Evolutionary conservation across 2,113 vertebrate genomes (phyloP).

Genomic region (Calyptommatus sinebrachiatus): DNA sequence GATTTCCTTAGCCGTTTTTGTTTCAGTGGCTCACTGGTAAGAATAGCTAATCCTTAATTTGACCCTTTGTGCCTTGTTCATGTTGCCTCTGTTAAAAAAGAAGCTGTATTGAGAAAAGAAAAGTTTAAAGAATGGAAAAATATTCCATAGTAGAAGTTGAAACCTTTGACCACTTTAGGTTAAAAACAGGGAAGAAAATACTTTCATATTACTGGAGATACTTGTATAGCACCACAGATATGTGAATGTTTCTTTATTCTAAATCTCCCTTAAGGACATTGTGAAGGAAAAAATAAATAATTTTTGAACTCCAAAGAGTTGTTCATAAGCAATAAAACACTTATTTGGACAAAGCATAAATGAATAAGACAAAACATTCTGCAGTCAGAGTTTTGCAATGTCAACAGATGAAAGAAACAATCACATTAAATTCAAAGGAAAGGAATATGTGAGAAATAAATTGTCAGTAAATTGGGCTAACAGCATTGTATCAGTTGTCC

Average conservation of each 20-base stretch:
- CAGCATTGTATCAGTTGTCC: background rate
- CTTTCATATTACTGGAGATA: background rate
- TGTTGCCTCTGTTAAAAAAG: background rate
- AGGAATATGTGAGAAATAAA: conserved; percentile 13
- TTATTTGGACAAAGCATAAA: background rate
- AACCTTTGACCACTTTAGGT: too few species aligned
- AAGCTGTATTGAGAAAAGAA: background rate
- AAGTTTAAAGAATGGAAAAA: background rate
- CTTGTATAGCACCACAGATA: background rate
- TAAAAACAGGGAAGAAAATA: too few species aligned
- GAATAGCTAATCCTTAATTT: background rate
- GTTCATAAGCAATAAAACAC: background rate
- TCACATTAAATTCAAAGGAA: conserved; percentile 1
- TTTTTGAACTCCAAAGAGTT: background rate
- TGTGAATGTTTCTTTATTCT: background rate
- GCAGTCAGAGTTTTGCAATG: background rate
- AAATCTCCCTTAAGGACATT: background rate
- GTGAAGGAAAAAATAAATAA: background rate
- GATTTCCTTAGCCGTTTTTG: background rate
- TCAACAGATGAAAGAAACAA: background rate
- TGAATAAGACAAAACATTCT: background rate
- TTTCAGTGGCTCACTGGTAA: background rate
- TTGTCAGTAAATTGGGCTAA: background rate
- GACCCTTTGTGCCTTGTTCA: background rate
- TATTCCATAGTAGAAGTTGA: too few species aligned